A percentile compares a stretch with the other conserved stretches of the same genome.
Evolutionary conservation across 2,888 invertebrate species (phyloP).

Genomic region (Hanleya hanleyi): DNA sequence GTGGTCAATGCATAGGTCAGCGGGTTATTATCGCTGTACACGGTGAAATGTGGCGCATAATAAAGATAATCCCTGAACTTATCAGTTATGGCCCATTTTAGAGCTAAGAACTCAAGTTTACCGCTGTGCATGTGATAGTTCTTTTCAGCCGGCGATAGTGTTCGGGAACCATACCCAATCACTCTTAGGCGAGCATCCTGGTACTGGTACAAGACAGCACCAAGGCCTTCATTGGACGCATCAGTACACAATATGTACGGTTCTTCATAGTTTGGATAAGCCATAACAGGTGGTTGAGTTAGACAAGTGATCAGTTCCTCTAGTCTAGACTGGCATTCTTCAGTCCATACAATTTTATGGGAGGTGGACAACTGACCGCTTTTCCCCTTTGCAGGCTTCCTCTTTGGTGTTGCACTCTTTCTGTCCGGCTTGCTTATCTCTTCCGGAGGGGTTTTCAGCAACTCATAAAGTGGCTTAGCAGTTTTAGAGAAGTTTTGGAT

Average conservation of each 20-base stretch:
- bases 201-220: conserved; percentile 33
- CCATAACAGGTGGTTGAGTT: conserved; percentile 23
- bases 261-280: conserved; percentile 19
- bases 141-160: conserved; percentile 11
- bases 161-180: conserved; percentile 22
- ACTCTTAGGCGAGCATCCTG: conserved; percentile 20
- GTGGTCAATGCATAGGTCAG: conserved; percentile 22
- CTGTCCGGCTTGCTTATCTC: too few relatives aligned
- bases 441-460: conserved; percentile 1
- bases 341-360: not conserved
- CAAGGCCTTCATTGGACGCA: conserved; percentile 20
- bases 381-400: conserved; percentile 4
- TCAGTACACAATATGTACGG: conserved; percentile 32
- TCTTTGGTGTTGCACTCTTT: too few relatives aligned
- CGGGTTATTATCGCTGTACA: conserved; percentile 16
- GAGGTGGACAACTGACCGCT: conserved; percentile 8
- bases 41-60: not conserved
- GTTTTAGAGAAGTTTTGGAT: too few relatives aligned
- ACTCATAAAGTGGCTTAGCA: conserved; percentile 14
- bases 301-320: conserved; percentile 15
- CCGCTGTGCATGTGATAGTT: conserved; percentile 20
- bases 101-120: conserved; percentile 23
- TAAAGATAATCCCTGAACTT: conserved; percentile 25
- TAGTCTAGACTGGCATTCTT: conserved; percentile 16
- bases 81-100: conserved; percentile 28